Base-by-base conservation (phyloP, 2,888 invertebrate species). In the Melanophora roralis region DNA sequence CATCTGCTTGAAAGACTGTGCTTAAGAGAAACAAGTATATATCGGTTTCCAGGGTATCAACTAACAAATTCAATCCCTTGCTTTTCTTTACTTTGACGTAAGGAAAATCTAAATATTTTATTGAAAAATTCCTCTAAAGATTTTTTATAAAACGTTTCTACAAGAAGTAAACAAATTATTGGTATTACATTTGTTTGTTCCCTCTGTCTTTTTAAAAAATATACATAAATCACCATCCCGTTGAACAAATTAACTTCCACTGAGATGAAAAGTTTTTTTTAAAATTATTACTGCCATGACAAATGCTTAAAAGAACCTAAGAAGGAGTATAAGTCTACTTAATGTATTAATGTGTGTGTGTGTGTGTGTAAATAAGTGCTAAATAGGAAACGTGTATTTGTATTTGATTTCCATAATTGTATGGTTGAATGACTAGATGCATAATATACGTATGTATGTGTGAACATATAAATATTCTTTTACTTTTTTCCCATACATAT, bases 261-360 rank as follows among this genome's bases (percentile, higher is more conserved):
- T 64, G 57, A 49, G 64, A 49, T 76, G 69, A 76, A 57, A 57
- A 76, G 49, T 64, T 14, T 55, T 49, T 40, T n/a, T n/a, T 69
- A 64, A 49, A 69, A 64, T 69, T 49, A 47, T 53, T 69, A 23
- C 60, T 38, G 43, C 51, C 75, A 60, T 16, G 21, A 12, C 19
- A 27, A 27, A 27, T 27, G 27, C 3, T 3, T 27, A n/a, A 12
- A 38, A 27, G 40, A 27, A 60, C 51, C 21, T 72, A 27, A 43
- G 16, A 53, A 16, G 12, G 40, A n/a, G 14, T 19, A 19, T 43
- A 4, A 32, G 38, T n/a, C n/a, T n/a, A n/a, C n/a, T n/a, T n/a
- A n/a, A n/a, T 27, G 34, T 27, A 23, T 14, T 14, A 23, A 38
- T 45, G 38, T 34, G 19, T 43, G 2, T 21, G 11, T 27, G 27